Conservation (phyloP, 2,113 vertebrate species). For the Sialia sialis region DNA sequence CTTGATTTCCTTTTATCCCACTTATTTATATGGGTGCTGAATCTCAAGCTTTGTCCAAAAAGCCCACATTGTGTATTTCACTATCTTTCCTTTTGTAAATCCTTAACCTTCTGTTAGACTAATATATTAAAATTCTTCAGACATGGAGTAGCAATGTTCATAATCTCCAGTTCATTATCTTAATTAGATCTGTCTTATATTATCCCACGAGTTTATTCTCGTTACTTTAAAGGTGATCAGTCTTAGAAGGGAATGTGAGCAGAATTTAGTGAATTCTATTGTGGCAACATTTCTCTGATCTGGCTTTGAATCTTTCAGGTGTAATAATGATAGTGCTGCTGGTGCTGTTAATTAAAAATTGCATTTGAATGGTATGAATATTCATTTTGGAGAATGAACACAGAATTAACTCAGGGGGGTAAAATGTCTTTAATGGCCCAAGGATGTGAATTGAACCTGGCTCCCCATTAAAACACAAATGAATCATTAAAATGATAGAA, state of each 20-base stretch:
- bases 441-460: constrained; percentile 53
- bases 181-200: constrained; percentile 83
- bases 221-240: constrained; percentile 79
- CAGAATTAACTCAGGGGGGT: constrained; percentile 61
- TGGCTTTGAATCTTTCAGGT: constrained; percentile 76
- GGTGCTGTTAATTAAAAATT: constrained; percentile 79
- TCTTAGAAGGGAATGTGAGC: constrained; percentile 65
- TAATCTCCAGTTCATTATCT: constrained; percentile 81
- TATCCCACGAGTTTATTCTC: constrained; percentile 76
- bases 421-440: constrained; percentile 65
- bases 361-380: constrained; percentile 70
- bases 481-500: constrained; percentile 54
- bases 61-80: constrained; percentile 39
- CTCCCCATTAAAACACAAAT: constrained; percentile 66
- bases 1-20: not conserved
- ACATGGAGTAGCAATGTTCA: constrained; percentile 72
- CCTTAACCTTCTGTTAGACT: constrained; percentile 61
- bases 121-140: constrained; percentile 74
- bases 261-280: constrained; percentile 72
- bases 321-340: constrained; percentile 71
- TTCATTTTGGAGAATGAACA: constrained; percentile 67
- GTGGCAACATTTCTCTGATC: constrained; percentile 67
- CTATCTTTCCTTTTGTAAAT: constrained; percentile 68
- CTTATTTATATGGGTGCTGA: not conserved
- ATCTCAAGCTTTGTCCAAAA: constrained; percentile 12